Conservation (phyloP, 1,140 invertebrate species). For the Aphaenogaster rudis region DNA sequence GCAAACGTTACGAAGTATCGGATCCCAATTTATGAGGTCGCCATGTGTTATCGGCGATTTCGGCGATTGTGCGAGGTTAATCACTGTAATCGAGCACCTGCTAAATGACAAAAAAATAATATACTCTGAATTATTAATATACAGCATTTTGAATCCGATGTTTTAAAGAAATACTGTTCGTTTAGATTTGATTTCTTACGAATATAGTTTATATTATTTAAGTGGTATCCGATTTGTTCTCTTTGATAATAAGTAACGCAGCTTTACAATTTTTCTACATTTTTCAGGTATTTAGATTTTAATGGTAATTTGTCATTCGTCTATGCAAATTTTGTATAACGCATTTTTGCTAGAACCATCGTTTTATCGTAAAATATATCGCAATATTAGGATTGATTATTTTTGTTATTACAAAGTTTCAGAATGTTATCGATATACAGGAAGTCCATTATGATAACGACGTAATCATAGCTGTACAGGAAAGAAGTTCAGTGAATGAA, state of each 20-base stretch:
- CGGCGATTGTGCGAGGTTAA: neutral
- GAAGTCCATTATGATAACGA: conserved; percentile 23
- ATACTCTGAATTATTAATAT: neutral
- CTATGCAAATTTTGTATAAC: neutral
- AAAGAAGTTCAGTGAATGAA: neutral
- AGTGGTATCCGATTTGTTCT: neutral
- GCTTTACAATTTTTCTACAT: neutral
- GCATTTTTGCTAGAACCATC: neutral
- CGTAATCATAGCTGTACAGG: neutral
- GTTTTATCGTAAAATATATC: neutral
- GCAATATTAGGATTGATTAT: conserved; percentile 4
- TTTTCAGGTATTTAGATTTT: neutral
- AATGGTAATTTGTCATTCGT: neutral
- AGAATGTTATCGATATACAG: conserved; percentile 22
- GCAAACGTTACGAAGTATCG: conserved; percentile 26
- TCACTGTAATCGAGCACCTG: neutral
- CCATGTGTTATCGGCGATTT: conserved; percentile 10
- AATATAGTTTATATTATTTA: neutral
- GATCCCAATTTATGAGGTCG: conserved; percentile 7
- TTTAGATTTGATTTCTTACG: neutral
- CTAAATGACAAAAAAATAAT: neutral
- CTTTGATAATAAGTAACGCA: neutral
- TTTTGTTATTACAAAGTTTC: neutral
- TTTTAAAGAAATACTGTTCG: neutral
- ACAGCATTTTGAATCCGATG: neutral